These are phyloP conservation scores for Syngnathus scovelli DNA, from an alignment of 2,113 vertebrate genomes.

Conservation along the genomic window DNA sequence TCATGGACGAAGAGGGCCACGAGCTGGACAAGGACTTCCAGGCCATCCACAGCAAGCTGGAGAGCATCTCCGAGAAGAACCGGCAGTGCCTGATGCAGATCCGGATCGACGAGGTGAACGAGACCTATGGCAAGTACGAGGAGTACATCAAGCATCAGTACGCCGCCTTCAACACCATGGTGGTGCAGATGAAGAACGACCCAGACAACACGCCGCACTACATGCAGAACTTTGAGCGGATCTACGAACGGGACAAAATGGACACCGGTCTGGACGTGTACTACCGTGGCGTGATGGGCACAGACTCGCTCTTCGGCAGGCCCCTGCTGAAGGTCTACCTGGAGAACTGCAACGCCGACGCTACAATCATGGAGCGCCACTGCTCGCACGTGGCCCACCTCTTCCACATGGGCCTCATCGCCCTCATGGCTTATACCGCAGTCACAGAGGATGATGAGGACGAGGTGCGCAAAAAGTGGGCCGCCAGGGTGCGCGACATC, in stretches of 20 bases:
- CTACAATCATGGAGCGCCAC: constrained; percentile 63
- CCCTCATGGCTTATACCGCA: constrained; percentile 71
- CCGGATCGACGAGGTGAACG: constrained; percentile 66
- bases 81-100: constrained; percentile 64
- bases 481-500: constrained; percentile 63
- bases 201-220: constrained; percentile 31
- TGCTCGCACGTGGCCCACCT: constrained; percentile 70
- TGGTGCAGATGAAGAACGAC: constrained; percentile 58
- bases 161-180: constrained; percentile 64
- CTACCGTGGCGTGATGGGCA: constrained; percentile 64
- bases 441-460: constrained; percentile 73
- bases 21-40: constrained; percentile 66
- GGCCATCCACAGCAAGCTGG: constrained; percentile 56
- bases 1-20: constrained; percentile 52
- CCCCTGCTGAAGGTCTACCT: constrained; percentile 67
- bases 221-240: constrained; percentile 60
- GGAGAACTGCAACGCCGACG: constrained; percentile 58
- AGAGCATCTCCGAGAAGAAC: constrained; percentile 70
- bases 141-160: constrained; percentile 76
- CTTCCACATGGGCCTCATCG: constrained; percentile 74
- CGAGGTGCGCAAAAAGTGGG: constrained; percentile 68
- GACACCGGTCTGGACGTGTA: constrained; percentile 66
- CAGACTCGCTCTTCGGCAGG: constrained; percentile 50
- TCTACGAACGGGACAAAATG: constrained; percentile 65
- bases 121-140: constrained; percentile 69